A percentile compares a stretch with the other conserved stretches of the same genome.
Conservation (phyloP, 1,140 invertebrate species). For the Zeugodacus cucurbitae region DNA sequence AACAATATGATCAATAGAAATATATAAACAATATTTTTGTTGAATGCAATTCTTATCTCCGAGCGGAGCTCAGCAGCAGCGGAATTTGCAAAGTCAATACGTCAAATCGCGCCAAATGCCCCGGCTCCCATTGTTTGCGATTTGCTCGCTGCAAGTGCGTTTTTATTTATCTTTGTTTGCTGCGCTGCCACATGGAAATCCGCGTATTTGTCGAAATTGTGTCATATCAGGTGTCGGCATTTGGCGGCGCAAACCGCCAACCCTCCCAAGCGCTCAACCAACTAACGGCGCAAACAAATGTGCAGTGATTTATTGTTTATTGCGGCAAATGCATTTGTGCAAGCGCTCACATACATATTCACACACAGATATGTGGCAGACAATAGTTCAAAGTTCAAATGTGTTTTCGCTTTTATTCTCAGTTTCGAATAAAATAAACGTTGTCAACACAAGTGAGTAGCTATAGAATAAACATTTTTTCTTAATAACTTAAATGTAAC, state of each 20-base stretch:
- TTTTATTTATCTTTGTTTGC: not conserved
- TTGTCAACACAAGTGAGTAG: no score
- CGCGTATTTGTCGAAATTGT: slow-evolving; percentile 36
- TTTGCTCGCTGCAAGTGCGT: not conserved
- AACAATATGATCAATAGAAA: not conserved
- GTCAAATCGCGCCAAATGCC: not conserved
- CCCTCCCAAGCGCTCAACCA: not conserved
- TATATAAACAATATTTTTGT: not conserved
- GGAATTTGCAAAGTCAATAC: not conserved
- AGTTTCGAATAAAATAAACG: no score
- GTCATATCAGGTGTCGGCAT: slow-evolving; percentile 13
- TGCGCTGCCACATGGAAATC: not conserved
- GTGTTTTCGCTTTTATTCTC: not conserved
- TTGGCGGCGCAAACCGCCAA: not conserved
- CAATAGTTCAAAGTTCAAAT: not conserved
- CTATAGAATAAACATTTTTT: no score
- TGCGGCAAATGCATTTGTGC: not conserved
- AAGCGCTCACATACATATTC: not conserved
- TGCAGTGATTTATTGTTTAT: not conserved
- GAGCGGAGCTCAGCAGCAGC: no score
- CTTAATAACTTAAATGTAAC: no score
- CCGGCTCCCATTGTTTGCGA: not conserved
- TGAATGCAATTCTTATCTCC: not conserved
- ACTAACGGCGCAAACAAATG: not conserved
- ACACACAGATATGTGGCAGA: not conserved